Percentiles rank a stretch among this genome's conserved stretches.
phyloP scores from a whole-genome alignment of 2,888 invertebrate species.

The Thera britannica region DNA sequence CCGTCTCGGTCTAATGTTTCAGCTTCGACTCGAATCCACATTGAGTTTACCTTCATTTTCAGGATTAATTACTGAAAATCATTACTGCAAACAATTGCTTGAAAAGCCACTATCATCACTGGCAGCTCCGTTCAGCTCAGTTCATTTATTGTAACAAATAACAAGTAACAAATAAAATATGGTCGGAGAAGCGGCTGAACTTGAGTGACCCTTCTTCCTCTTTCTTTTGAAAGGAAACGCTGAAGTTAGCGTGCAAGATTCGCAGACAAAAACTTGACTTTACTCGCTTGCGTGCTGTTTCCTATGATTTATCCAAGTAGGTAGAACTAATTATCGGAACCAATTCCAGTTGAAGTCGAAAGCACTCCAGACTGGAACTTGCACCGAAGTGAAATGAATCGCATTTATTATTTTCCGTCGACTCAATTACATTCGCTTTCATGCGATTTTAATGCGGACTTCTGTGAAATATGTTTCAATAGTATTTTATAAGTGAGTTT shows the following conservation, averaged over 20 bases:
- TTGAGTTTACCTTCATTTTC: background rate
- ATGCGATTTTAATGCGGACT: conserved; percentile 47
- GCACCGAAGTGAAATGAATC: conserved; percentile 48
- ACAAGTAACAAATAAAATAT: no score
- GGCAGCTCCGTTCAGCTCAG: no score
- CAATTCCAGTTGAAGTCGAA: conserved; percentile 45
- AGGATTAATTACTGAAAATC: no score
- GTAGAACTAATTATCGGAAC: conserved; percentile 43
- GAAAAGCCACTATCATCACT: no score
- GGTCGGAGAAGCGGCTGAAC: no score
- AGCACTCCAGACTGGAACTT: conserved; percentile 43
- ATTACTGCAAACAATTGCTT: no score
- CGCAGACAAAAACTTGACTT: background rate
- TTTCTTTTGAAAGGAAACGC: background rate
- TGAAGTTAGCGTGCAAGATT: background rate
- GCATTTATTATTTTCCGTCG: conserved; percentile 45
- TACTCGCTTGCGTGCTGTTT: conserved; percentile 2
- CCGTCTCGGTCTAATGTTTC: no score
- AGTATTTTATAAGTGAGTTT: conserved; percentile 20
- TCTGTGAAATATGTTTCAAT: conserved; percentile 49
- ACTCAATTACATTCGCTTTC: conserved; percentile 48
- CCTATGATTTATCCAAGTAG: conserved; percentile 13
- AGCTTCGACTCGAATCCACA: background rate
- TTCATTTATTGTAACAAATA: no score
- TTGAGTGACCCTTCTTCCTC: no score